Base-by-base conservation (phyloP, 1,140 invertebrate species). In the Drosophila elegans region DNA sequence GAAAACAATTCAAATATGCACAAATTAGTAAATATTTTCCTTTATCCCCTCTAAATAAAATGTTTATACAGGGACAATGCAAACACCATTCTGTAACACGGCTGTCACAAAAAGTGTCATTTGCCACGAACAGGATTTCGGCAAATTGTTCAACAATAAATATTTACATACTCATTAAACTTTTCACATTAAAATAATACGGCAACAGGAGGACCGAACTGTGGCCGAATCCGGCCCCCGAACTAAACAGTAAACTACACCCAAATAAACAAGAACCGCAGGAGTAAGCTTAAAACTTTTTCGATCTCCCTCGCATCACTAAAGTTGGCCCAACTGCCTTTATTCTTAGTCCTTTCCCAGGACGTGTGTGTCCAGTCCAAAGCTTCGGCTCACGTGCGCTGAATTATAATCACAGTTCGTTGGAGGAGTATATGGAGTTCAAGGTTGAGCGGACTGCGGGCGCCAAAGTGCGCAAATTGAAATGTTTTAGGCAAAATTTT, bases 91-190 rank as follows among this genome's bases (percentile, higher is more conserved):
- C 3, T 25, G 45, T 41, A 52, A 49, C 16, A 39, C n/a, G 34
- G 42, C 7, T 29, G 12, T 21, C 27, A 3, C 21, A 36, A 9
- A 29, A 44, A 72, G 11, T 53, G 46, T 38, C 32, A 12, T n/a
- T 49, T 46, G 55, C 27, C 60, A 60, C 67, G 44, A 66, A 16
- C 45, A 25, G 32, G 21, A 39, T 42, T 77, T 41, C 21, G 27
- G 32, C 49, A 69, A 80, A 80, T 66, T 69, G 77, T 61, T 72
- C 78, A 78, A 86, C 66, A 88, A 88, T 82, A 86, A 86, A 86
- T 86, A 88, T 86, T 86, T 82, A 86, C 83, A 82, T 82, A 76
- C 82, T 88, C 83, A 86, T 86, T 86, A 82, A 86, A 86, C 74
- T 86, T 86, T 88, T 78, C 83, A 61, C 83, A 86, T 88, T 88